Evolutionary conservation across 2,113 vertebrate species (phyloP).

Genomic region (Centropus unirufus): DNA sequence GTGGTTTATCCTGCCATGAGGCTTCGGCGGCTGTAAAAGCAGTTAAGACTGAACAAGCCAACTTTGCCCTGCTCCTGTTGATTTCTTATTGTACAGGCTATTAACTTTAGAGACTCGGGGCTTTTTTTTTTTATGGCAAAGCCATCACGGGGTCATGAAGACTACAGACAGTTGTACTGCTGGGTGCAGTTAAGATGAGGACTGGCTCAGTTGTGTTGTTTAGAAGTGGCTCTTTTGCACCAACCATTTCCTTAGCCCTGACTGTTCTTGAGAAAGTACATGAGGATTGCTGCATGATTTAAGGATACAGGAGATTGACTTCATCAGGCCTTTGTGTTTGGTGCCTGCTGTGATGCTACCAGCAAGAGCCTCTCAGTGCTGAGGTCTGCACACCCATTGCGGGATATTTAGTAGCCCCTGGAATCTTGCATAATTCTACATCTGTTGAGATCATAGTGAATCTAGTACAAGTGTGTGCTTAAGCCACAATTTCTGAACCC

Average conservation of each 20-base stretch:
- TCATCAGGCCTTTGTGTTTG: neutral
- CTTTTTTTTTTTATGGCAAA: neutral
- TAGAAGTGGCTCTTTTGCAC: neutral
- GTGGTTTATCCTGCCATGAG: conserved; percentile 35
- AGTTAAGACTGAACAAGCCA: neutral
- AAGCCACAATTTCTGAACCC: neutral
- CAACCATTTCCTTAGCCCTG: neutral
- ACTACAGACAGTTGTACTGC: neutral
- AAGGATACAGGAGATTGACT: neutral
- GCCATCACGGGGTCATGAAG: neutral
- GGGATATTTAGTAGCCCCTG: neutral
- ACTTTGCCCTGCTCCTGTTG: conserved; percentile 35
- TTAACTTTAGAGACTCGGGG: conserved; percentile 7
- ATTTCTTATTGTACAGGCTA: conserved; percentile 33
- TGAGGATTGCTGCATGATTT: neutral
- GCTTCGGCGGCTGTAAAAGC: conserved; percentile 45
- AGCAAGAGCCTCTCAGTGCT: rapidly evolving
- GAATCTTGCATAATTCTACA: neutral
- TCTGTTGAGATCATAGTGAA: neutral
- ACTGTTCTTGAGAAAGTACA: neutral
- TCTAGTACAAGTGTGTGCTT: neutral
- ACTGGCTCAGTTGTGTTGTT: conserved; percentile 14
- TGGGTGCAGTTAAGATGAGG: conserved; percentile 35
- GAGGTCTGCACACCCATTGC: rapidly evolving
- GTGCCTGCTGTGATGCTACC: neutral